Evolutionary conservation across 2,797 vertebrate species (phyloP).

Genomic region (Acanthurus lineatus): DNA sequence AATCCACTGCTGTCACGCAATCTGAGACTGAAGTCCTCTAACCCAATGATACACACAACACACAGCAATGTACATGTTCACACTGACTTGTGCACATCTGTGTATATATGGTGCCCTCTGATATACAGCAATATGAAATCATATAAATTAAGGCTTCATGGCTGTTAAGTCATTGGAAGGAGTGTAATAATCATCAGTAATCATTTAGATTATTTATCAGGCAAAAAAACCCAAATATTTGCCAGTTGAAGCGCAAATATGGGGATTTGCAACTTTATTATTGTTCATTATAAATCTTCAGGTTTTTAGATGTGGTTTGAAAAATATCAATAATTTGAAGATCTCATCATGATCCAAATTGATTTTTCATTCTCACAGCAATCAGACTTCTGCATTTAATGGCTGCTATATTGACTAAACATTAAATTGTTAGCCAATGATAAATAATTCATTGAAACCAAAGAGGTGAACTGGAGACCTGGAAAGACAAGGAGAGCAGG

Average conservation of each 20-base stretch:
- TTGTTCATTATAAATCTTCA: too few relatives aligned
- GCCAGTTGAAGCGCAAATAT: too few relatives aligned
- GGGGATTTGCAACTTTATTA: too few relatives aligned
- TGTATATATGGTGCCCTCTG: neutral
- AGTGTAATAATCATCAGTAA: too few relatives aligned
- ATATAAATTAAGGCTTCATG: neutral
- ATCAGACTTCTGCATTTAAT: conserved; percentile 13
- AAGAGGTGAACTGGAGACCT: neutral
- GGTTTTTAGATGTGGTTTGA: too few relatives aligned
- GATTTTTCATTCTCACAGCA: neutral
- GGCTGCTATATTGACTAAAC: neutral
- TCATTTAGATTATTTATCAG: too few relatives aligned
- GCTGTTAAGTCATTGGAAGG: neutral
- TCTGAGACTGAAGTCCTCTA: conserved; percentile 5
- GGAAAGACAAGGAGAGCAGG: too few relatives aligned
- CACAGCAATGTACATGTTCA: neutral
- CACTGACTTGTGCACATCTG: conserved; percentile 1
- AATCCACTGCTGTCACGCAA: conserved; percentile 70
- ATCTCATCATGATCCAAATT: neutral
- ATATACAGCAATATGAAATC: conserved; percentile 6
- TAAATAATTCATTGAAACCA: conserved; percentile 26
- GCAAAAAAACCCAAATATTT: too few relatives aligned
- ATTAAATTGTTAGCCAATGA: conserved; percentile 2
- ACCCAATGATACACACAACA: conserved; percentile 10
- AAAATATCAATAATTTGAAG: too few relatives aligned